Base-by-base conservation (phyloP, 92 coral and sea anemone species). In the Hydrozoanthus gracilis region DNA sequence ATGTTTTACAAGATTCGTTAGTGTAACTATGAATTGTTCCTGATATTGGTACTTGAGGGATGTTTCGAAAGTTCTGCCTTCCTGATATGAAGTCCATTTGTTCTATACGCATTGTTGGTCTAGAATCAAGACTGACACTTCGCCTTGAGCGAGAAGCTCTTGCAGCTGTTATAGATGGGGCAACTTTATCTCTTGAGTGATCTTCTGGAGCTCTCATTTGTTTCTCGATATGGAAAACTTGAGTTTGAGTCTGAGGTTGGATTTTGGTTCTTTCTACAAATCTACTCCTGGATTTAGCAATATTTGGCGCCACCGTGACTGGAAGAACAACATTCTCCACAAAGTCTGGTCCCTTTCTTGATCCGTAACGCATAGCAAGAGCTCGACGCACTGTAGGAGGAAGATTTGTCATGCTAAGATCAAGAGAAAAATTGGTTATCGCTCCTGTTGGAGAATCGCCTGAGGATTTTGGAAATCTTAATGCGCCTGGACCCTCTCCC, bases 361-460 rank as follows among this genome's bases (percentile, higher is more conserved):
- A 51, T 17, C 92, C 94, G 66, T 93, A 95, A 20, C 92, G 95
- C 78, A 92, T 84, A 7, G 98, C 94, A 52, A 97, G 73, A 4
- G 96, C 98, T 71, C 96, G 93, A 18, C 98, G 93, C 46, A 97
- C 91, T 3, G 90, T 87, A 1, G 95, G 97, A 44, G 99, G 99
- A 27, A 97, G 92, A 82, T 91, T 92, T 68, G 92, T 91, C 90
- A 92, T 86, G 5, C 95, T 89, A 17, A 97, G 91, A 62, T 97
- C 98, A 15, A 95, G 88, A 12, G 92, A 72, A 9, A 86, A 87
- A 20, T 84, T 86, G 56, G 95, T 51, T 12, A 64, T 78, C 61
- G 84, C 39, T 27, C 91, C 84, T 5, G 74, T 75, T 4, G 92
- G 89, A 27, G 84, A 86, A 16, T 73, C 88, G 20, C 67, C 86